phyloP scores from a whole-genome alignment of 2,113 vertebrate species.

The Hippocampus abdominalis region DNA sequence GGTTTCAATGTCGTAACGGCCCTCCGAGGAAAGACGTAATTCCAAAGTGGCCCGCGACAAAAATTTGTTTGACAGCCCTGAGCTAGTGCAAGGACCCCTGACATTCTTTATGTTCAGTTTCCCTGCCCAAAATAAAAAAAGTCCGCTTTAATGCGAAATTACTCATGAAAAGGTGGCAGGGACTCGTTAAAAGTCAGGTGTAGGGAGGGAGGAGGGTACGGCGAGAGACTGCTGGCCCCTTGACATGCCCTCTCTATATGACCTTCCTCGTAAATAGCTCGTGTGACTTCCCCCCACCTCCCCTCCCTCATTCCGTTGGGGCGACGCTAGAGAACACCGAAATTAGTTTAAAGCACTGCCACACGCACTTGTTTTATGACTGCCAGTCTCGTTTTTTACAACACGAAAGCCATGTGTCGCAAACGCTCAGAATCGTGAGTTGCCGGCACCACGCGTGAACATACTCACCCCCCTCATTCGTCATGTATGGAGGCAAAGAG shows the following conservation, averaged over 20 bases:
- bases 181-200: constrained; percentile 30
- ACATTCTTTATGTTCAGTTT: no score
- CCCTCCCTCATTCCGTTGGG: constrained; percentile 39
- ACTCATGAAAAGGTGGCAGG: constrained; percentile 33
- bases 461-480: background rate
- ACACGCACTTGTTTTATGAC: constrained; percentile 36
- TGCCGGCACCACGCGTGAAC: background rate
- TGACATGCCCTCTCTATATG: constrained; percentile 77
- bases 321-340: constrained; percentile 49
- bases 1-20: no score
- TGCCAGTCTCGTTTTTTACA: constrained; percentile 23
- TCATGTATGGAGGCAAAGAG: background rate
- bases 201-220: constrained; percentile 40
- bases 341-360: constrained; percentile 37
- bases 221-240: constrained; percentile 67
- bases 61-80: no score
- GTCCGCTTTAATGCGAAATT: constrained; percentile 15
- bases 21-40: no score
- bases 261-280: constrained; percentile 81
- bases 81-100: no score
- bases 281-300: constrained; percentile 48
- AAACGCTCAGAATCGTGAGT: constrained; percentile 22
- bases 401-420: constrained; percentile 36
- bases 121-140: background rate
- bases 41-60: no score